phyloP scores from a whole-genome alignment of 2,888 invertebrate genomes.

The Spodoptera picta region DNA sequence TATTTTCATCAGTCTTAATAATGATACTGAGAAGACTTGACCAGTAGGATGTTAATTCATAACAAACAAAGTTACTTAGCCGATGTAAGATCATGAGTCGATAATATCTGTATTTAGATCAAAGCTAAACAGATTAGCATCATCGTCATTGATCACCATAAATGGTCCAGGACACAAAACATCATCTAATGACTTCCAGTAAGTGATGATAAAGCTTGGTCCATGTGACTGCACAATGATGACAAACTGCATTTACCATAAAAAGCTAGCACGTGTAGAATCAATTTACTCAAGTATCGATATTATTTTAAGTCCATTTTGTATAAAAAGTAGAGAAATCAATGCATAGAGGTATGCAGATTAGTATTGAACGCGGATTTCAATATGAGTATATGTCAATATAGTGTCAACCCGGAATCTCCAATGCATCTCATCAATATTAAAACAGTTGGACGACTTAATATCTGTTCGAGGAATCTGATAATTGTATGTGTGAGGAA shows the following conservation, averaged over 20 bases:
- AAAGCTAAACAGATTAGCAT: slow-evolving; percentile 39
- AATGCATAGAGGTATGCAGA: slow-evolving; percentile 12
- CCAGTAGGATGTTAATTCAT: too few relatives aligned
- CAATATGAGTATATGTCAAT: slow-evolving; percentile 40
- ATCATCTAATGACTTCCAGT: slow-evolving; percentile 61
- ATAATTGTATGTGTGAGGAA: slow-evolving; percentile 71
- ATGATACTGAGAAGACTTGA: too few relatives aligned
- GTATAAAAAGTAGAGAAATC: slow-evolving; percentile 13
- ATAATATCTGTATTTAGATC: slow-evolving; percentile 55
- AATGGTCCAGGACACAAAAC: slow-evolving; percentile 32
- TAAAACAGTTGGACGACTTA: slow-evolving; percentile 62
- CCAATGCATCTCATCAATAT: slow-evolving; percentile 65
- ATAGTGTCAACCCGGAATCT: slow-evolving; percentile 68
- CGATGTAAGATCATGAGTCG: slow-evolving; percentile 14
- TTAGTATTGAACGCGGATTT: slow-evolving; percentile 9
- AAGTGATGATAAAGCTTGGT: slow-evolving; percentile 63
- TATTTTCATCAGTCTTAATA: slow-evolving; percentile 48
- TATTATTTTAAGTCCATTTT: neutral
- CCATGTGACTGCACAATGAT: slow-evolving; percentile 52
- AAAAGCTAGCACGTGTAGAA: slow-evolving; percentile 61
- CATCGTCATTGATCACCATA: slow-evolving; percentile 27
- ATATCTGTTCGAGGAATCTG: slow-evolving; percentile 70
- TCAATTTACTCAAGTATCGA: slow-evolving; percentile 17
- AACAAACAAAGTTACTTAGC: too few relatives aligned
- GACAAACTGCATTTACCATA: slow-evolving; percentile 64